Evolutionary conservation across 2,113 vertebrate species (phyloP), one percentile per base, ranked within the genome.

Genomic region (Sapajus apella): DNA sequence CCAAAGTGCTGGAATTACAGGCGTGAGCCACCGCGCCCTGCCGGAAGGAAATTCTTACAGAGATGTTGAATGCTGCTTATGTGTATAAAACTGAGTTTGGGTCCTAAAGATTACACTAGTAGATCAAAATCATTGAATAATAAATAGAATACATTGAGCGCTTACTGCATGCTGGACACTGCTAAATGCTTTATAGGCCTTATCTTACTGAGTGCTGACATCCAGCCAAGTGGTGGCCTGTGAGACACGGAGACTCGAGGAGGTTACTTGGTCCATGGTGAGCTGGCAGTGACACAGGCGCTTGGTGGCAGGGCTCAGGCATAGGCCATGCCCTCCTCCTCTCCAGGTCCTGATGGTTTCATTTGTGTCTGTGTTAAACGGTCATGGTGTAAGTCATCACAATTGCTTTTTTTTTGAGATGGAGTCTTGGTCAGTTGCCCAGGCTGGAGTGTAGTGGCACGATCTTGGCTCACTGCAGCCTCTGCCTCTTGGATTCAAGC

Each of bases 311-410:
- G 32, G 64, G 58, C 83, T 75, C 40, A 21, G 90, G 55, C 66
- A 1, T 72, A 0, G 30, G 14, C 1, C 6, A 8, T 27, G 20
- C 16, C 45, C 0, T 14, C 50, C 18, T 20, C 10, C 18, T 20
- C 10, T 20, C 37, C 18, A 5, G 27, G 68, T 72, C 43, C 68
- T 58, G 35, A 20, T 8, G 21, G 25, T 18, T 76, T 37, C 84
- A 21, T 35, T 52, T 27, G 3, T 56, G 5, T 79, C 40, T 12
- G 56, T 23, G 55, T 68, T 61, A 50, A 43, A 16, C 8, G 40
- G 77, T 56, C 52, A 11, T 11, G 16, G 66, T 32, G 16, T 30
- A 5, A 3, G 20, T 30, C 23, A 2, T 35, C 72, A 5, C 35
- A 7, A 6, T 56, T 13, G n/a, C 50, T 32, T 88, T 84, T 35